Base-by-base conservation (phyloP, 2,113 vertebrate genomes). In the Protobothrops flavoviridis region DNA sequence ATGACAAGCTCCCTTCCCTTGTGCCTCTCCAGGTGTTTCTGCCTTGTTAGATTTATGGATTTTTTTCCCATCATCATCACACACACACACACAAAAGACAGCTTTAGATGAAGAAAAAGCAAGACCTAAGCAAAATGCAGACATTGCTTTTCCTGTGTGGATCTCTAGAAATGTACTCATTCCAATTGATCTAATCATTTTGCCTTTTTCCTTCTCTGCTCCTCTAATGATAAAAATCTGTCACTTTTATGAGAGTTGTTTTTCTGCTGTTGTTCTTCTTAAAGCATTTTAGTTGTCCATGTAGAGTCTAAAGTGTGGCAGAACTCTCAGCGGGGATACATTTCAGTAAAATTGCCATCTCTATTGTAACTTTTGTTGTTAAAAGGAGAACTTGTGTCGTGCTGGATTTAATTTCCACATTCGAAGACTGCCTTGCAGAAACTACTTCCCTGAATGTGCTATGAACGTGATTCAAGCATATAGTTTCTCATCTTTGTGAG, bases 331-430 rank as follows among this genome's bases (percentile, higher is more conserved):
- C 61, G 56, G 85, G 12, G 85, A 88, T 92, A 88, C 85, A 88
- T 92, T 61, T 92, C 91, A 92, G 56, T 39, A 53, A 88, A 59
- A 92, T 88, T 92, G 39, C 91, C 56, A 43, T 92, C 87, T 92
- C n/a, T 92, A 53, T 92, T 86, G 64, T 26, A 29, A 45, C 12
- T 91, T 43, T 45, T 55, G 64, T 53, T 81, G 64, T 81, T 55
- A 85, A 81, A 91, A 85, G 5, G 48, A 56, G 86, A 50, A 33
- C 26, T n/a, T 53, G 50, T 17, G 33, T 43, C 59, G 23, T 48
- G 53, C 57, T 88, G 86, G 91, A 55, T 88, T 92, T 88, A 74
- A 74, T 88, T 57, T 87, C 45, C n/a, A 53, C 20, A 24, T 88
- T 88, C n/a, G 13, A 69, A 88, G 53, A 33, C 29, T 88, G 91